A percentile compares a stretch with the other conserved stretches of the same genome.
These are phyloP conservation scores for Strigops habroptila DNA, from an alignment of 2,113 vertebrate genomes.

Conservation along the genomic window DNA sequence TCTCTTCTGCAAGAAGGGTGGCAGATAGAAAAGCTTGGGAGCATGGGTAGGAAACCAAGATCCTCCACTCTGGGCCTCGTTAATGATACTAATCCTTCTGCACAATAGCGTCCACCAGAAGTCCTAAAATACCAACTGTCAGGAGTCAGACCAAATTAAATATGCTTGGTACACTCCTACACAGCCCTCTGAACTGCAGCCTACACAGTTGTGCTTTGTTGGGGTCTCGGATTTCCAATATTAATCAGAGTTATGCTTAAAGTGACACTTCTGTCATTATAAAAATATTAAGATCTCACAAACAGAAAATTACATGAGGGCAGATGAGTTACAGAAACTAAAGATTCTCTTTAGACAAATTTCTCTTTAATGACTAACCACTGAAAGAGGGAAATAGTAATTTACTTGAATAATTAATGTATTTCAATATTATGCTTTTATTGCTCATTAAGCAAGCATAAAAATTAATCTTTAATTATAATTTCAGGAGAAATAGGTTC, in stretches of 20 bases:
- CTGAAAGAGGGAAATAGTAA: not conserved
- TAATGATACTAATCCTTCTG: not conserved
- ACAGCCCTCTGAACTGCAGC: not conserved
- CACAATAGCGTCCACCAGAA: not conserved
- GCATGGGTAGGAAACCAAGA: not conserved
- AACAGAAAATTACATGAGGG: not conserved
- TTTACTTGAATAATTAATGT: conserved; percentile 16
- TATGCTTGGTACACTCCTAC: not conserved
- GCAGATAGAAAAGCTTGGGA: not conserved
- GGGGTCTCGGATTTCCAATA: not conserved
- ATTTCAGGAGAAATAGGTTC: not conserved
- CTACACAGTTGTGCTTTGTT: not conserved
- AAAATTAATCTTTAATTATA: conserved; percentile 21
- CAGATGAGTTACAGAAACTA: not conserved
- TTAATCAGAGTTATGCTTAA: not conserved
- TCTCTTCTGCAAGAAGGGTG: not conserved
- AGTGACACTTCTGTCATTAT: not conserved
- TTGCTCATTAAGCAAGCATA: conserved; percentile 27
- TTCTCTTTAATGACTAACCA: conserved; percentile 2
- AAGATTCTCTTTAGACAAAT: conserved; percentile 4
- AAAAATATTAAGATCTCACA: not conserved
- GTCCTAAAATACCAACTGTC: not conserved
- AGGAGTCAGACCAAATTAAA: not conserved
- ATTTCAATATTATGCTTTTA: conserved; percentile 44
- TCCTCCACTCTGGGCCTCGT: not conserved